Base-by-base conservation (phyloP, 2,888 invertebrate species). In the Mantis religiosa region DNA sequence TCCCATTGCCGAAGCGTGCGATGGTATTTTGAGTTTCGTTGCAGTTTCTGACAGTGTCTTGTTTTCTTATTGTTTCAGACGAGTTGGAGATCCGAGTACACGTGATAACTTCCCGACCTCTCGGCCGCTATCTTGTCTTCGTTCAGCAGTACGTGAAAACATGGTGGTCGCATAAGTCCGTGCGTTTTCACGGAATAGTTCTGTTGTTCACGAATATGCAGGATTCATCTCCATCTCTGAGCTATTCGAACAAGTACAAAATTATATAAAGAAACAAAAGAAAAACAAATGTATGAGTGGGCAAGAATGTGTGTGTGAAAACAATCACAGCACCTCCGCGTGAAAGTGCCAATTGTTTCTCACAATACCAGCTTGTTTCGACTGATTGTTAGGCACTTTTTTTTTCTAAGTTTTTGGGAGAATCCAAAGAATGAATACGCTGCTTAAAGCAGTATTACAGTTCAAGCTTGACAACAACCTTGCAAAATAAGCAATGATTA, bases 81-180 rank as follows among this genome's bases (percentile, higher is more conserved):
- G 93, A 97, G 97, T 92, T 98, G 98, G 98, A 96, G 98, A 94
- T 97, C 97, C 92, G 98, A 98, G 94, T 98, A 98, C 94, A 97
- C 98, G 97, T 98, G 97, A 98, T 97, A 90, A 87, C 86, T 88
- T 27, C 84, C 89, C 82, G 82, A 28, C 88, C 71, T 83, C 30
- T 34, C 87, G 83, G 82, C 89, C 87, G 87, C 83, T 87, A 83
- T 82, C 41, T 41, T 83, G n/a, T 83, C 41, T 83, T 41, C 87
- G 34, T 47, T 30, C 87, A 82, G 83, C 82, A 34, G 28, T 83
- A 47, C 86, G 28, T 71, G 25, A 71, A 28, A 71, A 71, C 28
- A 15, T 87, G 82, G 87, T 25, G 71, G 83, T 41, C 85, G 54
- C n/a, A 0, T n/a, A 47, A 9, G 47, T 41, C 27, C 27, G 15